phyloP scores from a whole-genome alignment of 2,888 invertebrate genomes.

The Limnephilus auricula region DNA sequence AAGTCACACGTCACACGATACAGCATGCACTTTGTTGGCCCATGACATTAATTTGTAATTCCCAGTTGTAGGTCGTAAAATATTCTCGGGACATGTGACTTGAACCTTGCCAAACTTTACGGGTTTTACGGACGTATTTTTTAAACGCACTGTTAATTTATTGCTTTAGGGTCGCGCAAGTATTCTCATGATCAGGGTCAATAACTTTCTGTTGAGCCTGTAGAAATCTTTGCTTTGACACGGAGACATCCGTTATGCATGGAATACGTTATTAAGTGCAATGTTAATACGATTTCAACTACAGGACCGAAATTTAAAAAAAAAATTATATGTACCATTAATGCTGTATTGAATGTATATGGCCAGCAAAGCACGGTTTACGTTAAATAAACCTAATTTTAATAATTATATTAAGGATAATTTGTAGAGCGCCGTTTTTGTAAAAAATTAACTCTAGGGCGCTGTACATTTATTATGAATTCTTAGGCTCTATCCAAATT shows the following conservation, averaged over 20 bases:
- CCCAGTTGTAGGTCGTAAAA: constrained; percentile 58
- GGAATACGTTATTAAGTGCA: constrained; percentile 52
- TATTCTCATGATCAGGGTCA: constrained; percentile 51
- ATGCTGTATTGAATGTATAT: too few relatives aligned
- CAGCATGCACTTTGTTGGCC: constrained; percentile 31
- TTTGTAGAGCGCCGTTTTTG: too few relatives aligned
- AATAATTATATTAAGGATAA: too few relatives aligned
- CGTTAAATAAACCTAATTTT: too few relatives aligned
- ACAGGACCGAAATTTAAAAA: neutral
- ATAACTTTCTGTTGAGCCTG: constrained; percentile 40
- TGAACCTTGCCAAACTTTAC: constrained; percentile 48
- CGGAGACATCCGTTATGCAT: constrained; percentile 30
- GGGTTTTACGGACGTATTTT: constrained; percentile 55
- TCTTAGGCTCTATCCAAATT: too few relatives aligned
- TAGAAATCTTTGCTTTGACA: constrained; percentile 34
- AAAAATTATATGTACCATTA: neutral
- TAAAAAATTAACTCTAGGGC: too few relatives aligned
- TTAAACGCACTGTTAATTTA: constrained; percentile 54
- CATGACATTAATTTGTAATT: constrained; percentile 58
- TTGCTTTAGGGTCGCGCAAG: constrained; percentile 15
- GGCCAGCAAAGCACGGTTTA: too few relatives aligned
- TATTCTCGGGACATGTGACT: constrained; percentile 46
- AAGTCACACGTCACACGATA: neutral
- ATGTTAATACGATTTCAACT: neutral
- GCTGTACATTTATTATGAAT: too few relatives aligned